Evolutionary conservation across 2,888 invertebrate species (phyloP).

Genomic region (Lamellibrachia columna): DNA sequence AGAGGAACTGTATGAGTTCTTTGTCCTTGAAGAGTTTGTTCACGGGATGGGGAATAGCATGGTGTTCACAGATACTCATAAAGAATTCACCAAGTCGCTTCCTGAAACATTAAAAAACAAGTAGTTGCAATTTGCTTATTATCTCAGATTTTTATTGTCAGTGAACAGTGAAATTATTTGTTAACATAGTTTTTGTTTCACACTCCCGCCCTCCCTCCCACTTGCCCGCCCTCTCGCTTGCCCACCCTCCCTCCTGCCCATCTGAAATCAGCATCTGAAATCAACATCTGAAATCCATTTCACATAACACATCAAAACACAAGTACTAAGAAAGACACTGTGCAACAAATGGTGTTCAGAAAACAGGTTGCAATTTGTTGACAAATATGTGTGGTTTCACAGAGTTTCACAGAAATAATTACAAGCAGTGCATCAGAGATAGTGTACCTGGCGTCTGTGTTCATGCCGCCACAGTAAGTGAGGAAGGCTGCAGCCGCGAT

Average conservation of each 20-base stretch:
- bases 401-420: neutral
- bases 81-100: conserved; percentile 61
- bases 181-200: neutral
- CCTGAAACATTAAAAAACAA: conserved; percentile 42
- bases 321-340: neutral
- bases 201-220: neutral
- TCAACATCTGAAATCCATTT: no score
- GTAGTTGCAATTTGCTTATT: neutral
- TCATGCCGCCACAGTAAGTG: conserved; percentile 60
- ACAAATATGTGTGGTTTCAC: neutral
- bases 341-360: neutral
- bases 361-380: neutral
- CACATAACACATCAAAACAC: neutral
- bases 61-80: conserved; percentile 62
- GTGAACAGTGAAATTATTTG: neutral
- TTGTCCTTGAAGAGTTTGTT: conserved; percentile 56
- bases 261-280: no score
- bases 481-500: conserved; percentile 63
- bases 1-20: conserved; percentile 59
- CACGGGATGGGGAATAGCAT: conserved; percentile 58
- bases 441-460: conserved; percentile 59
- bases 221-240: no score
- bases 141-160: neutral
- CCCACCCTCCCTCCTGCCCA: no score
- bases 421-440: neutral